phyloP scores from a whole-genome alignment of 2,888 invertebrate genomes.

The Eupithecia pulchellata region DNA sequence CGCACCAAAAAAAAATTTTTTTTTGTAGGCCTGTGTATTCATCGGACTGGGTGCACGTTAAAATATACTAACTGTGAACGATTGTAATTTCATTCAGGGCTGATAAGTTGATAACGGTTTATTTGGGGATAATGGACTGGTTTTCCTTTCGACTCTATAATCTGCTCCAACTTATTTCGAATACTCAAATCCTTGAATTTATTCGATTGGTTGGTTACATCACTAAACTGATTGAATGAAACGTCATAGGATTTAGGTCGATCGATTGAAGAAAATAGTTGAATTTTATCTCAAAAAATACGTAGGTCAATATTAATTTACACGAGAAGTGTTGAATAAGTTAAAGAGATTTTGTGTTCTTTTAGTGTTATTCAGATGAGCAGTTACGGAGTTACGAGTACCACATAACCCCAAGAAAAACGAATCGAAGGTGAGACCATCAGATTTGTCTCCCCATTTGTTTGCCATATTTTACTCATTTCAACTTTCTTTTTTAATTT shows the following conservation, averaged over 20 bases:
- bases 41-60: no score
- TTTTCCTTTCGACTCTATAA: no score
- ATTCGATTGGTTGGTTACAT: conserved; percentile 1
- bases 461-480: conserved; percentile 82
- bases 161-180: no score
- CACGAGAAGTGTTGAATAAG: background rate
- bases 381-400: background rate
- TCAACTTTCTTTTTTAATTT: conserved; percentile 66
- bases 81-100: no score
- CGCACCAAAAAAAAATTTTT: no score
- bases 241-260: conserved; percentile 77
- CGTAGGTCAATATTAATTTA: conserved; percentile 33
- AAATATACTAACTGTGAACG: no score
- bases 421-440: conserved; percentile 69
- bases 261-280: conserved; percentile 31
- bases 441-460: conserved; percentile 60
- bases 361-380: background rate
- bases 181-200: background rate
- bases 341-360: background rate
- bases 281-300: conserved; percentile 36
- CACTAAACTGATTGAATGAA: conserved; percentile 47
- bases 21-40: no score
- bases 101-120: no score
- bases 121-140: no score
- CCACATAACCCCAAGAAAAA: conserved; percentile 60